Evolutionary conservation across 2,113 vertebrate species (phyloP).

Genomic region (Gymnocephalus cernua): DNA sequence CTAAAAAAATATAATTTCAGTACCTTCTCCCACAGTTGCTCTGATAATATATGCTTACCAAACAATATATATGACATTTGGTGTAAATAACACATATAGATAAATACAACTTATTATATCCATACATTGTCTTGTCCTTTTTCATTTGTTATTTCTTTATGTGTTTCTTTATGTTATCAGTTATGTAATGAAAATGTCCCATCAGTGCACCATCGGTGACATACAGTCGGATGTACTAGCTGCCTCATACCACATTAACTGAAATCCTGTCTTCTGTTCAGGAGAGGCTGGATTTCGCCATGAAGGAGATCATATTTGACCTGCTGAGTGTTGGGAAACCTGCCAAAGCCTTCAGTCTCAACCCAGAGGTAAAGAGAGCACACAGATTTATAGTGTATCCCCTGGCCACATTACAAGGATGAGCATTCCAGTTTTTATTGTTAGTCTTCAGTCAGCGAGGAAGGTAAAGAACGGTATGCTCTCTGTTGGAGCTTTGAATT

Average conservation of each 20-base stretch:
- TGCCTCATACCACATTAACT: constrained; percentile 10
- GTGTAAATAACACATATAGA: background rate
- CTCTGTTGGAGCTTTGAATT: constrained; percentile 13
- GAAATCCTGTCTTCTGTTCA: constrained; percentile 68
- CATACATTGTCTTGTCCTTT: background rate
- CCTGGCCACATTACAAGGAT: background rate
- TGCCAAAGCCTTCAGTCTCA: constrained; percentile 98
- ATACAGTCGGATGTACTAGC: background rate
- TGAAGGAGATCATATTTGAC: constrained; percentile 99
- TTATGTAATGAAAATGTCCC: background rate
- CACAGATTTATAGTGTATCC: constrained; percentile 25
- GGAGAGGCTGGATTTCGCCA: constrained; percentile 98
- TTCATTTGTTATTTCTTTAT: background rate
- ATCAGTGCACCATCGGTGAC: background rate
- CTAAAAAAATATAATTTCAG: background rate
- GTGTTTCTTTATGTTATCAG: background rate
- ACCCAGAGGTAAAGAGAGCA: constrained; percentile 91
- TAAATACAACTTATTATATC: background rate
- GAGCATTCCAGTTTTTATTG: constrained; percentile 36
- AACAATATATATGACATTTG: background rate
- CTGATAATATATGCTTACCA: constrained; percentile 29
- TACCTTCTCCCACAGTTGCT: background rate
- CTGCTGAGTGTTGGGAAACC: constrained; percentile 97
- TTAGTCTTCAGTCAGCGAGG: constrained; percentile 3
- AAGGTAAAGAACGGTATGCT: constrained; percentile 26